phyloP scores from a whole-genome alignment of 2,888 invertebrate genomes.

The Macrosoma leucophasiata region DNA sequence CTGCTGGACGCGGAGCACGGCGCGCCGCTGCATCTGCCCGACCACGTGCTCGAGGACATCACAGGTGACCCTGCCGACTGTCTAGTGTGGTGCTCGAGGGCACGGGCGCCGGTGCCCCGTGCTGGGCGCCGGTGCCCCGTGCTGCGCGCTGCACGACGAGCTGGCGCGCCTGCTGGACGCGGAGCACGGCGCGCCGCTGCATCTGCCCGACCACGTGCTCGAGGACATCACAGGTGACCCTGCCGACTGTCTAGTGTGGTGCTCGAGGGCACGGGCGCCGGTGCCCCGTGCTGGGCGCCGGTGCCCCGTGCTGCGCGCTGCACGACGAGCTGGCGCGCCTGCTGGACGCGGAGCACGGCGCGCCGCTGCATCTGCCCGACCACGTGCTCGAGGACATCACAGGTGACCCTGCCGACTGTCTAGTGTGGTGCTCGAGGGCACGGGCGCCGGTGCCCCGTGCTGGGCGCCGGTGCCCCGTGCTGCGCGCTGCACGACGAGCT shows the following conservation, averaged over 20 bases:
- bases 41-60: slow-evolving; percentile 83
- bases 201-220: slow-evolving; percentile 73
- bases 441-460: no score
- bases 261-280: no score
- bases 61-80: slow-evolving; percentile 63
- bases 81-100: no score
- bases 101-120: no score
- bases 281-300: slow-evolving; percentile 80
- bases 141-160: slow-evolving; percentile 83
- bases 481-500: no score
- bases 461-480: no score
- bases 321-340: slow-evolving; percentile 76
- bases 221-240: slow-evolving; percentile 83
- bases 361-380: slow-evolving; percentile 68
- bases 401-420: slow-evolving; percentile 50
- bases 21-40: slow-evolving; percentile 64
- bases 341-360: slow-evolving; percentile 59
- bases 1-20: slow-evolving; percentile 63
- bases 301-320: slow-evolving; percentile 86
- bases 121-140: slow-evolving; percentile 91
- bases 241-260: no score
- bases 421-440: no score
- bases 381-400: slow-evolving; percentile 84
- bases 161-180: slow-evolving; percentile 62
- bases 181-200: slow-evolving; percentile 58